Conservation (phyloP, 2,797 vertebrate genomes). For the Bothrops alternatus region DNA sequence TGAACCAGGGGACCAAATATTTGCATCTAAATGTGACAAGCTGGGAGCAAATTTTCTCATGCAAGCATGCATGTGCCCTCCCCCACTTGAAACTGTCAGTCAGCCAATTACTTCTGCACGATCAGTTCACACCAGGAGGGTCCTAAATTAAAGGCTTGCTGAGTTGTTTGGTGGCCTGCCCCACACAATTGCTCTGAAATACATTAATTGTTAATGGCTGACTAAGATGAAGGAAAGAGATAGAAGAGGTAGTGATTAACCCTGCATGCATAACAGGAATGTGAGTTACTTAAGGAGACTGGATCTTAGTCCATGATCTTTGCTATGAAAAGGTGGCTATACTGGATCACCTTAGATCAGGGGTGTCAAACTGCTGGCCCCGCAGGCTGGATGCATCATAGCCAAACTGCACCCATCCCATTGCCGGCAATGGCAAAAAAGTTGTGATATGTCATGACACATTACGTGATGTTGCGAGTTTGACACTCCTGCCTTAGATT, state of each 20-base stretch:
- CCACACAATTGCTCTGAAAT: not conserved
- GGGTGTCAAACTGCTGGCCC: too few relatives aligned
- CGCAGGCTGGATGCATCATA: too few relatives aligned
- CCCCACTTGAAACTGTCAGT: not conserved
- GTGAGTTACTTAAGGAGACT: constrained; percentile 9
- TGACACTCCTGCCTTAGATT: not conserved
- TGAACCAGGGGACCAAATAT: not conserved
- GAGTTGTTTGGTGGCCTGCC: not conserved
- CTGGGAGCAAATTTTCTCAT: not conserved
- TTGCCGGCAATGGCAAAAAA: too few relatives aligned
- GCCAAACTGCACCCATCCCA: too few relatives aligned
- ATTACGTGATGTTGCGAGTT: too few relatives aligned
- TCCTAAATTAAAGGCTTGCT: not conserved
- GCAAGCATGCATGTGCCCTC: not conserved
- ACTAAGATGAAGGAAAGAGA: not conserved
- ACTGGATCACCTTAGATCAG: not conserved
- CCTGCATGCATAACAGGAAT: constrained; percentile 17
- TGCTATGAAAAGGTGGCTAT: not conserved
- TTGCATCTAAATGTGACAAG: not conserved
- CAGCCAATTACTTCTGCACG: not conserved
- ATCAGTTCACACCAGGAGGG: not conserved
- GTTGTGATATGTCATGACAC: too few relatives aligned
- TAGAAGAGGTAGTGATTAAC: not conserved
- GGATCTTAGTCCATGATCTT: not conserved
- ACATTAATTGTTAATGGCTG: not conserved